phyloP scores from a whole-genome alignment of 2,888 invertebrate genomes.

The Gnatocerus cornutus region DNA sequence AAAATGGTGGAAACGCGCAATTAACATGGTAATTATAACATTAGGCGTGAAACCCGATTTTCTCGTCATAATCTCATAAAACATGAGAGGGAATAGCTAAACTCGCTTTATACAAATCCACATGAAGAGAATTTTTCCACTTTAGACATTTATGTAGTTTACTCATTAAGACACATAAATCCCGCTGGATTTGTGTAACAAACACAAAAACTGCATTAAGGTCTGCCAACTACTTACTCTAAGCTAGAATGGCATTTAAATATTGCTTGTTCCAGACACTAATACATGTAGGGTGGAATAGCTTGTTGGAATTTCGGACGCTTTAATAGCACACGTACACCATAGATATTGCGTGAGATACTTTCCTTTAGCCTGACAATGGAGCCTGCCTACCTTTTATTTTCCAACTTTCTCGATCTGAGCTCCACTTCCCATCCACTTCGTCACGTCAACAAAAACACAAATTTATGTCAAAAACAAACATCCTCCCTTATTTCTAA shows the following conservation, averaged over 20 bases:
- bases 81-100: conserved; percentile 18
- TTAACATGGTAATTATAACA: conserved; percentile 15
- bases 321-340: conserved; percentile 37
- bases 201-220: conserved; percentile 37
- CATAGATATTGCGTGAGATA: conserved; percentile 37
- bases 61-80: conserved; percentile 11
- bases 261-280: conserved; percentile 30
- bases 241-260: conserved; percentile 38
- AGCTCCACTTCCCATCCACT: background rate
- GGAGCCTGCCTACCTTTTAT: conserved; percentile 2
- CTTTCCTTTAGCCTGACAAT: conserved; percentile 19
- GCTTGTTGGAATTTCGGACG: conserved; percentile 38
- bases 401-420: background rate
- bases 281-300: conserved; percentile 21
- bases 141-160: conserved; percentile 6
- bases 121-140: conserved; percentile 5
- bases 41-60: background rate
- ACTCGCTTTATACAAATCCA: conserved; percentile 20
- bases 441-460: background rate
- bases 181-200: conserved; percentile 12
- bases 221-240: conserved; percentile 13
- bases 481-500: background rate
- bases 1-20: conserved; percentile 1
- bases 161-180: conserved; percentile 32
- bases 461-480: background rate